phyloP scores from a whole-genome alignment of 2,888 invertebrate genomes.

The Phortica okadai region DNA sequence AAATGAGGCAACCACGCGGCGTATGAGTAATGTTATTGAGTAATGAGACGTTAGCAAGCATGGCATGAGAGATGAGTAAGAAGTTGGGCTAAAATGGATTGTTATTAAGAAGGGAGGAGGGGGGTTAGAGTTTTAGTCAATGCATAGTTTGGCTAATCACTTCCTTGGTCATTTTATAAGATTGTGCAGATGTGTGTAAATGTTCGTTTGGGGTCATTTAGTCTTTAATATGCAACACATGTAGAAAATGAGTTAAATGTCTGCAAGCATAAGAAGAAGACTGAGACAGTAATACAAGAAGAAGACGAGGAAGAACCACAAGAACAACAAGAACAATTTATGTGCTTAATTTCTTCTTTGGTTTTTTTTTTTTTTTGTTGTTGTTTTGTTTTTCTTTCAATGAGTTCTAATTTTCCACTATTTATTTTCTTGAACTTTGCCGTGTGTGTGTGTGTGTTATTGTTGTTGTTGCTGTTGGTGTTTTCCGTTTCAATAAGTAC shows the following conservation, averaged over 20 bases:
- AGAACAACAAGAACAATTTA: conserved; percentile 53
- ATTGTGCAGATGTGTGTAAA: neutral
- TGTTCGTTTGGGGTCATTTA: neutral
- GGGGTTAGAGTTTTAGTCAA: neutral
- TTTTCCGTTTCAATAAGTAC: conserved; percentile 6
- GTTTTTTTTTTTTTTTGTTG: neutral
- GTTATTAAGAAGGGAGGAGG: neutral
- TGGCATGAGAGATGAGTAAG: no score
- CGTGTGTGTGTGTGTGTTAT: neutral
- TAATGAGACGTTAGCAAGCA: neutral
- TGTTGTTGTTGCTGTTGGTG: neutral
- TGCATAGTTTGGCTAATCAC: conserved; percentile 9
- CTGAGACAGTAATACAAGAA: conserved; percentile 59
- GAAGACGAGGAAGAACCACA: neutral
- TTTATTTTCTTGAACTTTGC: conserved; percentile 5
- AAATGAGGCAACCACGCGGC: conserved; percentile 12
- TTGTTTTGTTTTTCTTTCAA: conserved; percentile 44
- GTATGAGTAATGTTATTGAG: conserved; percentile 14
- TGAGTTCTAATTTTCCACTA: conserved; percentile 26
- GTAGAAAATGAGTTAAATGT: conserved; percentile 74
- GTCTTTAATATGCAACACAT: conserved; percentile 71
- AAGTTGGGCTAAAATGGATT: neutral
- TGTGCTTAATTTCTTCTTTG: conserved; percentile 59
- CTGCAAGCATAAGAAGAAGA: conserved; percentile 38
- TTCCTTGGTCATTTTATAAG: conserved; percentile 1